Conservation (phyloP, 1,140 invertebrate species). For the Ips typographus region DNA sequence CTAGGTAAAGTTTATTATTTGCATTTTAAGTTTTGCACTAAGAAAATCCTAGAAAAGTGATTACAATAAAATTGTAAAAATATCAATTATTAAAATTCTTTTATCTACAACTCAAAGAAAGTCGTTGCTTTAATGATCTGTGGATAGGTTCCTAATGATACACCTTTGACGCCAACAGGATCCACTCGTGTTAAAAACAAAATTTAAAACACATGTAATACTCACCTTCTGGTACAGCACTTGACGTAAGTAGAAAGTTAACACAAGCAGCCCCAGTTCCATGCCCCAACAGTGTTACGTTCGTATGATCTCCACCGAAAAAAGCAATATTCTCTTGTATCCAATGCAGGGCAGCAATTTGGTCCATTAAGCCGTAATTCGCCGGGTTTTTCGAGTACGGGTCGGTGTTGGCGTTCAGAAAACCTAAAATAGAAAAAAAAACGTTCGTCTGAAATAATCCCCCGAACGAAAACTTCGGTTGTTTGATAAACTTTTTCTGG, state of each 20-base stretch:
- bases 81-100: too few relatives aligned
- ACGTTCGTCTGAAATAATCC: conserved; percentile 10
- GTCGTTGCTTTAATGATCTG: too few relatives aligned
- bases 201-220: conserved; percentile 8
- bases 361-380: conserved; percentile 95
- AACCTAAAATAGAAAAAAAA: conserved; percentile 65
- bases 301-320: conserved; percentile 89
- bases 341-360: conserved; percentile 91
- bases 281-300: conserved; percentile 94
- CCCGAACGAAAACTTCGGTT: neutral
- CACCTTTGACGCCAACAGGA: too few relatives aligned
- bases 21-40: neutral
- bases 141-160: too few relatives aligned
- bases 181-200: too few relatives aligned
- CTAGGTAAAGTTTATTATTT: neutral
- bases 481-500: conserved; percentile 4
- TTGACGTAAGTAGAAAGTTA: conserved; percentile 90
- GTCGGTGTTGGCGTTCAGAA: conserved; percentile 85
- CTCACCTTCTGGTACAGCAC: conserved; percentile 89
- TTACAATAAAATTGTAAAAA: too few relatives aligned
- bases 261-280: conserved; percentile 94
- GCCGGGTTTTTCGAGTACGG: conserved; percentile 78
- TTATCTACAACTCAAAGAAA: too few relatives aligned
- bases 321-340: conserved; percentile 90
- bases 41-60: too few relatives aligned